Conservation (phyloP, 2,113 vertebrate species). For the Anguilla rostrata region DNA sequence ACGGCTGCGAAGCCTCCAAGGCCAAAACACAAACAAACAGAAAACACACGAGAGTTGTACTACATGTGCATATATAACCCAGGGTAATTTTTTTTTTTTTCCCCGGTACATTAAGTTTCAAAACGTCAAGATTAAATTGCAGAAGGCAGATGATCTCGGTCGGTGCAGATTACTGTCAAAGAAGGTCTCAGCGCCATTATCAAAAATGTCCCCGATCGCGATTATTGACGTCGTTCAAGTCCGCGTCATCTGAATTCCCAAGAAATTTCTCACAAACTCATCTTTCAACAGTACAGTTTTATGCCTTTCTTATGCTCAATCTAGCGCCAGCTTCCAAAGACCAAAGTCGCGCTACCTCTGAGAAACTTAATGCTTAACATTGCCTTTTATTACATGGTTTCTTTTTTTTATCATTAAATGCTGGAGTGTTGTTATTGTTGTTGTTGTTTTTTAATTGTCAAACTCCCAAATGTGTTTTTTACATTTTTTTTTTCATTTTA, state of each 20-base stretch:
- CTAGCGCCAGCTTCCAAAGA: not conserved
- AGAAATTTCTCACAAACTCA: not conserved
- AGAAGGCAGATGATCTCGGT: not conserved
- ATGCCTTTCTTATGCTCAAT: not conserved
- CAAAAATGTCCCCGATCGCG: too few relatives aligned
- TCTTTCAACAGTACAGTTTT: not conserved
- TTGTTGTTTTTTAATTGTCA: not conserved
- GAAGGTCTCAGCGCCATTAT: not conserved
- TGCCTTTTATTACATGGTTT: conserved; percentile 18
- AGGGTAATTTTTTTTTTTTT: not conserved
- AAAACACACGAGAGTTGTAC: not conserved
- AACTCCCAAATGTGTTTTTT: conserved; percentile 19
- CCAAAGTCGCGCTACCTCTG: not conserved
- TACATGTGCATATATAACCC: not conserved
- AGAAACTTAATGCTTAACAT: conserved; percentile 14
- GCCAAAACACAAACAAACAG: not conserved
- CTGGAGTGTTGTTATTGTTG: not conserved
- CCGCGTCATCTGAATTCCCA: not conserved
- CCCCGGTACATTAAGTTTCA: not conserved
- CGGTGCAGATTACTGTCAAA: not conserved
- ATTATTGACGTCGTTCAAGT: too few relatives aligned
- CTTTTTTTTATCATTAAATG: conserved; percentile 22
- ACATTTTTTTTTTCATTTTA: not conserved
- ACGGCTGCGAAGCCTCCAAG: not conserved
- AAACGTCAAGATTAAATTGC: not conserved